These are phyloP conservation scores for Hemibagrus guttatus DNA, from an alignment of 2,797 vertebrate species.

Conservation along the genomic window DNA sequence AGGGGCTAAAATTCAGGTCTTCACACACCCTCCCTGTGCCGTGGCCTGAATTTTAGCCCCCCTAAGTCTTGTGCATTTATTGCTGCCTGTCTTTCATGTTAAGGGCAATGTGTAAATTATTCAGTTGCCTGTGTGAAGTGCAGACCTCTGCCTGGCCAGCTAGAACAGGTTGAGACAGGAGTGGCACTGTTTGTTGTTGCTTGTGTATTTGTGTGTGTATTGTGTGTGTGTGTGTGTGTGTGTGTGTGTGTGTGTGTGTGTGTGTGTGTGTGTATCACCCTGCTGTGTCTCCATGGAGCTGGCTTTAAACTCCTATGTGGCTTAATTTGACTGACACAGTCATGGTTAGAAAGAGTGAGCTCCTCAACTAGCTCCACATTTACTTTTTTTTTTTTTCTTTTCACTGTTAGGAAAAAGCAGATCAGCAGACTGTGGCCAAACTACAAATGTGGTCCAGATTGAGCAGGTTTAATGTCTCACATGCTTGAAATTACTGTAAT, in stretches of 20 bases:
- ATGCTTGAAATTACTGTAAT: constrained; percentile 45
- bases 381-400: background rate
- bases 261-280: constrained; percentile 31
- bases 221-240: constrained; percentile 26
- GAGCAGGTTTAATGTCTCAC: constrained; percentile 42
- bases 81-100: constrained; percentile 76
- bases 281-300: constrained; percentile 33
- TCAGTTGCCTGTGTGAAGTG: constrained; percentile 71
- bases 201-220: constrained; percentile 24
- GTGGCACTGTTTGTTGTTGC: constrained; percentile 42
- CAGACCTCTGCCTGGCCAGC: constrained; percentile 64
- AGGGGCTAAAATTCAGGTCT: background rate
- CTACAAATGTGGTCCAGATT: constrained; percentile 35
- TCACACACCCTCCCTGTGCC: background rate
- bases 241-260: constrained; percentile 23
- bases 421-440: constrained; percentile 29
- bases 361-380: background rate
- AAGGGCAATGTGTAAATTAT: constrained; percentile 75
- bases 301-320: constrained; percentile 37
- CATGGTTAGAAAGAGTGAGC: constrained; percentile 2
- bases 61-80: constrained; percentile 64
- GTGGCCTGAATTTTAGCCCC: constrained; percentile 30
- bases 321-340: constrained; percentile 37
- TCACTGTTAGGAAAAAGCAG: constrained; percentile 24
- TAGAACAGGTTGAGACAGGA: constrained; percentile 65